Conservation (phyloP, 2,113 vertebrate species). For the Semicossyphus pulcher region DNA sequence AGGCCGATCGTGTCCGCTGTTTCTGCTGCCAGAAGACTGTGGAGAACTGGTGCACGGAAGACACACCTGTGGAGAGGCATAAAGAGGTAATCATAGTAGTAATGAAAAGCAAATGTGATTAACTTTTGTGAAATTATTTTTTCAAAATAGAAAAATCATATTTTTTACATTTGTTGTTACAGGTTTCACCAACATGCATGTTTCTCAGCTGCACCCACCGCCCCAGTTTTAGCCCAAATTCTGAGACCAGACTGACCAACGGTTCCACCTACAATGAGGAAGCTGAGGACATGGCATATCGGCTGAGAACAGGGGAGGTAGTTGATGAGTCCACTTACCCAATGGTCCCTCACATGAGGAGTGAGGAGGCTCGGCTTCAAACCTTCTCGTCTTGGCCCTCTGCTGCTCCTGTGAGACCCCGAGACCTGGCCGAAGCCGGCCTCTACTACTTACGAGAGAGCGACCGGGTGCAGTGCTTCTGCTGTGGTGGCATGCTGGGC, state of each 20-base stretch:
- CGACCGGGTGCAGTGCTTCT: slow-evolving; percentile 93
- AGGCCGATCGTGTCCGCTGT: slow-evolving; percentile 89
- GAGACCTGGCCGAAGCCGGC: slow-evolving; percentile 90
- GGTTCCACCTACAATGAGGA: slow-evolving; percentile 68
- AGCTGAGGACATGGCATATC: slow-evolving; percentile 72
- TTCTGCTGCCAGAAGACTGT: slow-evolving; percentile 87
- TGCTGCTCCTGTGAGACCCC: slow-evolving; percentile 78
- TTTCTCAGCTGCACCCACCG: slow-evolving; percentile 82
- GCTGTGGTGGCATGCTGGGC: slow-evolving; percentile 89
- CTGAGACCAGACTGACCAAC: slow-evolving; percentile 5
- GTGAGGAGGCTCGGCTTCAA: slow-evolving; percentile 86
- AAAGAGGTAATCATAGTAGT: slow-evolving; percentile 64
- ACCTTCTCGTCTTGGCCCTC: slow-evolving; percentile 89
- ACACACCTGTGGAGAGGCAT: slow-evolving; percentile 88
- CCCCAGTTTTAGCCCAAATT: neutral
- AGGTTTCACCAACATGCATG: slow-evolving; percentile 88
- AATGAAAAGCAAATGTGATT: neutral
- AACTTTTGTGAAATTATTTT: neutral
- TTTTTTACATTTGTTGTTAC: neutral
- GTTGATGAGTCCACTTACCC: slow-evolving; percentile 89
- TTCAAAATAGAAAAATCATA: neutral
- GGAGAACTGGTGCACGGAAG: slow-evolving; percentile 89
- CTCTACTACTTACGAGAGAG: slow-evolving; percentile 85
- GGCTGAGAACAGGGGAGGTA: slow-evolving; percentile 89
- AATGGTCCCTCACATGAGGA: slow-evolving; percentile 85